A percentile compares a stretch with the other conserved stretches of the same genome.
Conservation (phyloP, 1,140 invertebrate genomes). For the Zaprionus capensis region DNA sequence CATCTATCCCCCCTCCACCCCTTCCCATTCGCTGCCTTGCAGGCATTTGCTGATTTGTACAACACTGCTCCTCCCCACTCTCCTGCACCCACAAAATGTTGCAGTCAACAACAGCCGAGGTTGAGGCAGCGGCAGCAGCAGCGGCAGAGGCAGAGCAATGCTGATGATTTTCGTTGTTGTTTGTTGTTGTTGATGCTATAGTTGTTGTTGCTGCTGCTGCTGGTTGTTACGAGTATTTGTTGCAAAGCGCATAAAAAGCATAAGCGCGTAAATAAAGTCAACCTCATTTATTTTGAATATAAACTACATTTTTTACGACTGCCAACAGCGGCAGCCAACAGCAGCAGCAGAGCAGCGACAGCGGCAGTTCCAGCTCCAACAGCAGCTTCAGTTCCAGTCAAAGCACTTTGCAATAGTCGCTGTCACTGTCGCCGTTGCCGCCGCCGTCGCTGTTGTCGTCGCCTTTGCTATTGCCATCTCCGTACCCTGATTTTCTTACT, state of each 20-base stretch:
- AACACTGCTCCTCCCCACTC: neutral
- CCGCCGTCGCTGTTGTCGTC: neutral
- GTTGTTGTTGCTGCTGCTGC: constrained; percentile 25
- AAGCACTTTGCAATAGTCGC: constrained; percentile 70
- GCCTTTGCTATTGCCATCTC: constrained; percentile 13
- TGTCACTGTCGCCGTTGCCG: constrained; percentile 9
- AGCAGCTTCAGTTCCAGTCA: constrained; percentile 48
- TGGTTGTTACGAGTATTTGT: constrained; percentile 46
- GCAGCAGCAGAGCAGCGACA: constrained; percentile 40
- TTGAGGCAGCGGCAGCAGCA: neutral
- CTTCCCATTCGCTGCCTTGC: constrained; percentile 14
- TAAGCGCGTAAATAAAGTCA: constrained; percentile 82
- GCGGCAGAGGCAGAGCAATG: constrained; percentile 19
- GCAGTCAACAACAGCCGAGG: neutral
- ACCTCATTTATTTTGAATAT: constrained; percentile 83
- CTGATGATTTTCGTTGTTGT: constrained; percentile 31
- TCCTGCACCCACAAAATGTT: neutral
- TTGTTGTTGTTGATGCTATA: constrained; percentile 26
- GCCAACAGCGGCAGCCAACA: constrained; percentile 51
- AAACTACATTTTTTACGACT: constrained; percentile 82
- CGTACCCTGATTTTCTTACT: constrained; percentile 43
- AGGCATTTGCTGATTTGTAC: constrained; percentile 65
- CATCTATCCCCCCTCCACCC: neutral
- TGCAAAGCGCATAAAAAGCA: constrained; percentile 81
- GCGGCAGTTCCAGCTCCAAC: constrained; percentile 27